Evolutionary conservation across 2,797 vertebrate genomes (phyloP).

Genomic region (Synaphobranchus kaupii): DNA sequence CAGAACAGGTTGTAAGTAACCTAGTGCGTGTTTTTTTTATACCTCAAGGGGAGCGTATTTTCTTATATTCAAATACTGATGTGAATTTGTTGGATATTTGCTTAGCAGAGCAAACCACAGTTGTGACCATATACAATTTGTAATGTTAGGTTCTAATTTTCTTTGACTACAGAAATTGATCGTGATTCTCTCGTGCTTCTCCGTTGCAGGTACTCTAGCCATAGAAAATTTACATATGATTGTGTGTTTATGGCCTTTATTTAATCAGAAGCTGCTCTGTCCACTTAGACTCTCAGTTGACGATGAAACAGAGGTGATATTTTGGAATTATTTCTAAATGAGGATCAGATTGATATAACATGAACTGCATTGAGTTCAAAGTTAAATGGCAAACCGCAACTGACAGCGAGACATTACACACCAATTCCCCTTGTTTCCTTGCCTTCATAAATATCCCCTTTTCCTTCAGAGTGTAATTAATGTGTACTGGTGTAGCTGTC

Average conservation of each 20-base stretch:
- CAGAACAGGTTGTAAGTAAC: slow-evolving; percentile 22
- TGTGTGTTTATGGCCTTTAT: slow-evolving; percentile 45
- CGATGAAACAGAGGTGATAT: slow-evolving; percentile 60
- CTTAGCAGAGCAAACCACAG: slow-evolving; percentile 29
- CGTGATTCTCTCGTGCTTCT: slow-evolving; percentile 35
- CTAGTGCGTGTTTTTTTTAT: neutral
- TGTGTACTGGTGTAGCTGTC: slow-evolving; percentile 71
- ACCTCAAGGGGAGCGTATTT: neutral
- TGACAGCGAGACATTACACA: slow-evolving; percentile 75
- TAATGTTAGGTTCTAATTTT: slow-evolving; percentile 31
- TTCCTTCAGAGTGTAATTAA: slow-evolving; percentile 74
- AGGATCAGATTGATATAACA: slow-evolving; percentile 58
- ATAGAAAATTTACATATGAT: slow-evolving; percentile 46
- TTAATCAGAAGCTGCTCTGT: slow-evolving; percentile 47
- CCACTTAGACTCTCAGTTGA: slow-evolving; percentile 41
- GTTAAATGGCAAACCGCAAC: slow-evolving; percentile 71
- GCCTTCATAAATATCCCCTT: slow-evolving; percentile 73
- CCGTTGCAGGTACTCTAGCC: slow-evolving; percentile 30
- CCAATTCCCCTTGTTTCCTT: slow-evolving; percentile 65
- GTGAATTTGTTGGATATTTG: neutral
- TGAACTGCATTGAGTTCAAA: slow-evolving; percentile 60
- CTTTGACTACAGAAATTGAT: slow-evolving; percentile 37
- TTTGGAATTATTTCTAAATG: slow-evolving; percentile 61
- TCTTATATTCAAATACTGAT: slow-evolving; percentile 7
- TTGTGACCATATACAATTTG: slow-evolving; percentile 28